Evolutionary conservation across 2,888 invertebrate species (phyloP), one percentile per base, ranked within the genome.

Genomic region (Melanchra persicariae): DNA sequence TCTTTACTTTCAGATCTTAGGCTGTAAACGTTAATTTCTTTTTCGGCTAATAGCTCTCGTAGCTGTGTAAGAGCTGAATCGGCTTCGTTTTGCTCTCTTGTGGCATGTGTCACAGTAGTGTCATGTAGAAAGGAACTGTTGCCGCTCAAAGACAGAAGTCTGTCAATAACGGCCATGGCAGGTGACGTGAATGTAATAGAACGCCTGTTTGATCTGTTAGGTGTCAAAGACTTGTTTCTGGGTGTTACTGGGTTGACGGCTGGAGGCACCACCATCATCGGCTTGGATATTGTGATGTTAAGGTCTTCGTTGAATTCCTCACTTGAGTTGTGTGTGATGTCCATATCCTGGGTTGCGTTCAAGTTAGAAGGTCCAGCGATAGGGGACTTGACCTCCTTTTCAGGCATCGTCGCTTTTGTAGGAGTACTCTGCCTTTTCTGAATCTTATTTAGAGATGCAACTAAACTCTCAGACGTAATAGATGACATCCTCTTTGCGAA

Each of bases 121-220:
- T 94, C 93, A 26, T 91, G 89, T 37, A 91, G 62, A 37, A 89
- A 73, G 26, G 95, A 91, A 81, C 88, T 92, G 73, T 93, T 93
- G 51, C 91, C 91, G 79, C 95, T 96, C 68, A 96, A 87, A 61
- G 95, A 95, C 68, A 96, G 89, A 55, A 96, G 92, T 88, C 95
- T 93, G 79, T 96, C 96, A 89, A 96, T 96, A 89, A 95, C 95
- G 83, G 96, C 95, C 87, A 96, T 95, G 87, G 96, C 96, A 79
- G 96, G 96, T 62, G 96, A 95, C 66, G 95, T 93, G 84, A 94
- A 94, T 84, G 92, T 93, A 78, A 94, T 86, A 75, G 95, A 95
- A 76, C 91, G 93, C 80, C 95, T 91, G 81, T 94, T 94, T 73
- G 90, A 84, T 88, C 91, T 92, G 51, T 89, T 90, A 26, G 94